phyloP scores from a whole-genome alignment of 2,888 invertebrate genomes.

The Agriopis marginaria region DNA sequence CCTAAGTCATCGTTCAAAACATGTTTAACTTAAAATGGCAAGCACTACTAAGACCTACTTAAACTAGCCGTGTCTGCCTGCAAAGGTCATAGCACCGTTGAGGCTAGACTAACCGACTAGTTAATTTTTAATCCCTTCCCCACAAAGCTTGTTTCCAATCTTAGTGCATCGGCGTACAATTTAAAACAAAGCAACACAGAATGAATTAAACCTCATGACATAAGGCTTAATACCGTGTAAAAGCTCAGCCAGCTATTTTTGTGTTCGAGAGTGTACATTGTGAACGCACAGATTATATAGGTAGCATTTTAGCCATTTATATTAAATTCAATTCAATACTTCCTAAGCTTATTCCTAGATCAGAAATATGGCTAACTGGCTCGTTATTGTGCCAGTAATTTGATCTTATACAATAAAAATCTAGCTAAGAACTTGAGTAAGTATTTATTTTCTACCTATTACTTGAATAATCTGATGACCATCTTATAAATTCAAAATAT shows the following conservation, averaged over 20 bases:
- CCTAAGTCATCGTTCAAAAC: conserved; percentile 3
- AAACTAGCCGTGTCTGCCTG: conserved; percentile 33
- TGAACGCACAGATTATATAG: conserved; percentile 40
- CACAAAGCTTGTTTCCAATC: conserved; percentile 48
- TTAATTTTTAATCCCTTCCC: conserved; percentile 58
- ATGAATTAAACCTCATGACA: conserved; percentile 27
- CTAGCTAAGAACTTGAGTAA: no score
- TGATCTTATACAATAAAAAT: conserved; percentile 17
- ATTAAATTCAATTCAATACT: conserved; percentile 41
- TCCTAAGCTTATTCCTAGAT: conserved; percentile 20
- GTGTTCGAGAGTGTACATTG: conserved; percentile 16
- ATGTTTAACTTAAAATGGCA: conserved; percentile 22
- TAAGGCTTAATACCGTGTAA: conserved; percentile 20
- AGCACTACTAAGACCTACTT: conserved; percentile 29
- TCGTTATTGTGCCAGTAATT: conserved; percentile 24
- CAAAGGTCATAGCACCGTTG: conserved; percentile 52
- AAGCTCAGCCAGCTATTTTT: background rate
- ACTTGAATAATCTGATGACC: no score
- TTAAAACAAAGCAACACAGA: conserved; percentile 16
- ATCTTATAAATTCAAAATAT: no score
- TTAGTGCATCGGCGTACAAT: conserved; percentile 36
- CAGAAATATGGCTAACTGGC: conserved; percentile 15
- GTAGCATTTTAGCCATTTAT: conserved; percentile 45
- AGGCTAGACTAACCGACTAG: conserved; percentile 56
- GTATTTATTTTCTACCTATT: no score